A percentile compares a stretch with the other conserved stretches of the same genome.
These are phyloP conservation scores for Entomobrya proxima DNA, from an alignment of 2,888 invertebrate species.

Conservation along the genomic window DNA sequence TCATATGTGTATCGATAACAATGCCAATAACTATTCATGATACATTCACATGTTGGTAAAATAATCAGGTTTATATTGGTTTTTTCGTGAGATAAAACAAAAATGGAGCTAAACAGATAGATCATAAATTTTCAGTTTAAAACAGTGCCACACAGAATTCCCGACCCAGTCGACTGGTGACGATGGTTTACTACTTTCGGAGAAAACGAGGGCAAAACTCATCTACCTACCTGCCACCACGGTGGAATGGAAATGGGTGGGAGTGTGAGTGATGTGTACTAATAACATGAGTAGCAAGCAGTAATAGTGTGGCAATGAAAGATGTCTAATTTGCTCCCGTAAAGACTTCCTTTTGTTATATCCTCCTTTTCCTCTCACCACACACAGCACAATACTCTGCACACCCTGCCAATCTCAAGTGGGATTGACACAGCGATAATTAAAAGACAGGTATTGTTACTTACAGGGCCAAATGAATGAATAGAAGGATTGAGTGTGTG, in stretches of 20 bases:
- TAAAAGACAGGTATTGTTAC: conserved; percentile 49
- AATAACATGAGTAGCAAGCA: conserved; percentile 10
- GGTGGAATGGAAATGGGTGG: neutral
- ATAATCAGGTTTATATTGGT: neutral
- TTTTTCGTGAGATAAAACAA: neutral
- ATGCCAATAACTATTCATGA: neutral
- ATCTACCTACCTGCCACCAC: neutral
- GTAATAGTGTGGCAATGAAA: conserved; percentile 34
- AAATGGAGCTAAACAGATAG: neutral
- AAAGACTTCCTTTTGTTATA: conserved; percentile 44
- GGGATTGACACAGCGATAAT: conserved; percentile 61
- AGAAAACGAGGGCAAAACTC: conserved; percentile 14
- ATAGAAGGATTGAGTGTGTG: neutral
- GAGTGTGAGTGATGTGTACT: conserved; percentile 1
- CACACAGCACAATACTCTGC: conserved; percentile 12
- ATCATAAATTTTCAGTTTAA: neutral
- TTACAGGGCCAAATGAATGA: neutral
- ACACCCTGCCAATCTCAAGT: conserved; percentile 19
- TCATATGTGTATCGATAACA: neutral
- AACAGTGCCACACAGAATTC: neutral
- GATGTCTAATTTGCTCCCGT: conserved; percentile 45
- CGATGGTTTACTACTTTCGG: neutral
- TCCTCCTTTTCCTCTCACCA: conserved; percentile 10
- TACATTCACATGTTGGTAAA: neutral
- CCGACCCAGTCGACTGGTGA: neutral